Percentiles rank a stretch among this genome's conserved stretches.
These are phyloP conservation scores for Tridacna crocea DNA, from an alignment of 2,888 invertebrate species.

Conservation along the genomic window DNA sequence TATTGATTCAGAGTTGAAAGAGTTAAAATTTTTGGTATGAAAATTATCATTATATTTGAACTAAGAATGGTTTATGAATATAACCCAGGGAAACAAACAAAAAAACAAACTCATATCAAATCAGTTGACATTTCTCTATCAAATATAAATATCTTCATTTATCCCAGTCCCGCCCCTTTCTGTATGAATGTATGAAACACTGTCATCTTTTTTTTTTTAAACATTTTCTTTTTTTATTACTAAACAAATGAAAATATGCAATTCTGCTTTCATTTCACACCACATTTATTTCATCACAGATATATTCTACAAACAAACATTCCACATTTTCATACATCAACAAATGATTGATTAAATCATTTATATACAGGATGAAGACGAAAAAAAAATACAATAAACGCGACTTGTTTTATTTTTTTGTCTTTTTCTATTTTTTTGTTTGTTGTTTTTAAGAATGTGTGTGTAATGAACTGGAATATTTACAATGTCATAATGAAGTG, in stretches of 20 bases:
- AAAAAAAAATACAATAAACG: conserved; percentile 1
- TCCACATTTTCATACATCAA: conserved; percentile 4
- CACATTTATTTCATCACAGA: conserved; percentile 14
- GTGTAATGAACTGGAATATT: conserved; percentile 45
- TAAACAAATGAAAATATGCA: conserved; percentile 57
- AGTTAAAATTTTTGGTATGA: too few relatives aligned
- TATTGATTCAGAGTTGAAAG: too few relatives aligned
- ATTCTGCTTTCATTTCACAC: conserved; percentile 40
- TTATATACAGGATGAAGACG: conserved; percentile 21
- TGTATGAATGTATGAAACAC: too few relatives aligned
- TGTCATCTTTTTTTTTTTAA: conserved; percentile 1
- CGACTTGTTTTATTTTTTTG: conserved; percentile 5
- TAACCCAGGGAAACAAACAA: too few relatives aligned
- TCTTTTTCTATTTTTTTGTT: conserved; percentile 8
- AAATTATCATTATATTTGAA: too few relatives aligned
- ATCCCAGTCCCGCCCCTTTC: too few relatives aligned
- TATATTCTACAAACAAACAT: background rate
- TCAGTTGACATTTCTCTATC: background rate
- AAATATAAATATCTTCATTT: background rate
- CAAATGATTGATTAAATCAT: conserved; percentile 18
- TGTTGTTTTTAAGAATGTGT: conserved; percentile 21
- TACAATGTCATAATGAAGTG: conserved; percentile 44
- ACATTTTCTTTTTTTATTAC: conserved; percentile 8
- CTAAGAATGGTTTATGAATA: too few relatives aligned
- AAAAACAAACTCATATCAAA: background rate